Conservation (phyloP, 2,113 vertebrate species). For the Odontophorus gujanensis region DNA sequence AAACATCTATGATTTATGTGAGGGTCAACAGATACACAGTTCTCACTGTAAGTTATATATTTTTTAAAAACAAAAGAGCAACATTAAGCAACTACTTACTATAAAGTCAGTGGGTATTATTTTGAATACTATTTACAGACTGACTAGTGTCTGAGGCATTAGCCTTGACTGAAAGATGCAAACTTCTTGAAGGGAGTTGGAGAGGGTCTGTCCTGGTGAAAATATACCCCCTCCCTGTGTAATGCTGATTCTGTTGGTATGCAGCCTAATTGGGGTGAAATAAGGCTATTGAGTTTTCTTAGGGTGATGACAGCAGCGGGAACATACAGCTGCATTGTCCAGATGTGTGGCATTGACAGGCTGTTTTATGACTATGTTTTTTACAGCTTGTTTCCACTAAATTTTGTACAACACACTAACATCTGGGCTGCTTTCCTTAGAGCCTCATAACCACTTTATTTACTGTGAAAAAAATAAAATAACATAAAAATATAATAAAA, state of each 20-base stretch:
- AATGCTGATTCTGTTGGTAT: slow-evolving; percentile 70
- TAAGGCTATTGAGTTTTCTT: slow-evolving; percentile 82
- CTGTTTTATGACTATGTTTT: slow-evolving; percentile 81
- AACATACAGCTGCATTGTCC: slow-evolving; percentile 83
- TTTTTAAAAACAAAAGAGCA: slow-evolving; percentile 5
- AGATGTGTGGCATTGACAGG: slow-evolving; percentile 84
- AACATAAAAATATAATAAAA: slow-evolving; percentile 77
- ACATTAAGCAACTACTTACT: neutral
- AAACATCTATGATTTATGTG: neutral
- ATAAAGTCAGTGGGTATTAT: slow-evolving; percentile 3
- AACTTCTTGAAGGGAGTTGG: slow-evolving; percentile 43
- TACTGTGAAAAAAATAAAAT: slow-evolving; percentile 82
- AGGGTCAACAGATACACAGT: neutral
- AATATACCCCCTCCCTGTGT: slow-evolving; percentile 9
- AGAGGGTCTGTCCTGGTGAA: neutral
- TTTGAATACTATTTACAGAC: slow-evolving; percentile 14
- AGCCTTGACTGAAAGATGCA: slow-evolving; percentile 64
- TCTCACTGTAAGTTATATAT: neutral
- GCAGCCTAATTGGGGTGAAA: slow-evolving; percentile 84
- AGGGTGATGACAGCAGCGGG: slow-evolving; percentile 79
- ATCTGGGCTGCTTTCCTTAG: slow-evolving; percentile 82
- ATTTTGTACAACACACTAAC: slow-evolving; percentile 83
- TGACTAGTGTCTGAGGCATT: slow-evolving; percentile 3
- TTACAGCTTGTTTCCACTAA: slow-evolving; percentile 86
- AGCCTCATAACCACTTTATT: slow-evolving; percentile 81